Percentiles rank a stretch among this genome's conserved stretches.
Evolutionary conservation across 2,888 invertebrate species (phyloP).

Genomic region (Timema cristinae): DNA sequence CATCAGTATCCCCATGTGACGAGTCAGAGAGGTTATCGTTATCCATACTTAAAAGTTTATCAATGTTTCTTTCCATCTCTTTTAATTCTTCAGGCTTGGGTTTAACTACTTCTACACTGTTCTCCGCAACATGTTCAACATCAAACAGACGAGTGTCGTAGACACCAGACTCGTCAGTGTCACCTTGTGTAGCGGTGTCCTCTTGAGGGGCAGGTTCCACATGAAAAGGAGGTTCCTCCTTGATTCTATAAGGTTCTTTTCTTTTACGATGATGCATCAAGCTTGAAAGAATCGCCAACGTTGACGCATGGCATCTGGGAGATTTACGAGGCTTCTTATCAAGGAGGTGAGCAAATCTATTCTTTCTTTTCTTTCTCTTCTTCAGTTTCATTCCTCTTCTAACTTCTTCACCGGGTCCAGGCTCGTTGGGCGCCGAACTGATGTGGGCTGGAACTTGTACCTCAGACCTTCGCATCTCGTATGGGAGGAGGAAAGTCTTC

Average conservation of each 20-base stretch:
- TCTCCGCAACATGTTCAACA: too few species aligned
- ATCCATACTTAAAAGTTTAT: conserved; percentile 18
- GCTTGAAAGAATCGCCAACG: conserved; percentile 66
- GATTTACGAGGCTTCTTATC: conserved; percentile 72
- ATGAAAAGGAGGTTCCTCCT: conserved; percentile 12
- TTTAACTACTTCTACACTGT: too few species aligned
- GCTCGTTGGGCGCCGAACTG: conserved; percentile 55
- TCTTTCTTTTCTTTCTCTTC: conserved; percentile 30
- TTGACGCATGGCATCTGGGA: conserved; percentile 83
- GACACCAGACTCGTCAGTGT: too few species aligned
- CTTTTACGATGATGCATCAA: conserved; percentile 25
- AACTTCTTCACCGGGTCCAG: conserved; percentile 36
- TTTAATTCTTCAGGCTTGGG: conserved; percentile 11
- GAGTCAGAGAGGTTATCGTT: neutral
- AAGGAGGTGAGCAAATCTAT: conserved; percentile 33
- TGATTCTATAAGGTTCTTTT: conserved; percentile 19
- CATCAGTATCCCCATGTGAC: too few species aligned
- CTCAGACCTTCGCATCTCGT: conserved; percentile 49
- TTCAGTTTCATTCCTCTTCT: conserved; percentile 25
- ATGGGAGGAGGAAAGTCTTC: conserved; percentile 67
- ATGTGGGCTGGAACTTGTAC: conserved; percentile 43
- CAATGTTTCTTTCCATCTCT: conserved; percentile 25
- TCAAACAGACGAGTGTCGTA: too few species aligned
- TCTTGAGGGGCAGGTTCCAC: conserved; percentile 9
- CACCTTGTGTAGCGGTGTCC: neutral